Conservation (phyloP, 2,797 vertebrate species). For the Periophthalmus magnuspinnatus region DNA sequence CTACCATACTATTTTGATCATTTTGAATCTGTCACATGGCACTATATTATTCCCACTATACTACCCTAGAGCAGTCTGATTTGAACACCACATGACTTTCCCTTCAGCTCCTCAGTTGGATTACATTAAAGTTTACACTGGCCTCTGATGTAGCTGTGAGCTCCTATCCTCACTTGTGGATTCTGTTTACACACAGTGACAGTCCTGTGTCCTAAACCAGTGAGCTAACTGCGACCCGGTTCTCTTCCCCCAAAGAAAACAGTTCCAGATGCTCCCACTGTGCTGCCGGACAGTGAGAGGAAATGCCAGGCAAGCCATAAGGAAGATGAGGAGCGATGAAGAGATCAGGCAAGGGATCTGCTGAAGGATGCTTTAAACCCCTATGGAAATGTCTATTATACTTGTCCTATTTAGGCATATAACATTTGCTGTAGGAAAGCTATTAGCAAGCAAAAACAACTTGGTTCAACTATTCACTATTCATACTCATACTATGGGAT, state of each 20-base stretch:
- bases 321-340: constrained; percentile 61
- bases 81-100: background rate
- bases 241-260: constrained; percentile 49
- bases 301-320: constrained; percentile 69
- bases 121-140: constrained; percentile 23
- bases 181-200: constrained; percentile 26
- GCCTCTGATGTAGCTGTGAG: constrained; percentile 6
- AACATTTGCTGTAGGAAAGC: background rate
- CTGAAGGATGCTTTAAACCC: constrained; percentile 28
- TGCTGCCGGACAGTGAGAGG: constrained; percentile 60
- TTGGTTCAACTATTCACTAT: background rate
- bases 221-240: constrained; percentile 37
- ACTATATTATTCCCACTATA: background rate
- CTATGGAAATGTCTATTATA: constrained; percentile 12
- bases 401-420: background rate
- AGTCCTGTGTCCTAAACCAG: constrained; percentile 25
- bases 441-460: background rate
- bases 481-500: constrained; percentile 5
- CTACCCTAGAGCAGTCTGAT: background rate
- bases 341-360: constrained; percentile 41
- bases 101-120: constrained; percentile 4
- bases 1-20: background rate
- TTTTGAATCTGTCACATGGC: background rate
- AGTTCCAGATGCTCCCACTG: constrained; percentile 64
- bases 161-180: background rate